A percentile compares a stretch with the other conserved stretches of the same genome.
These are phyloP conservation scores for Nephrocerus scutellatus DNA, from an alignment of 2,888 invertebrate genomes.

Conservation along the genomic window DNA sequence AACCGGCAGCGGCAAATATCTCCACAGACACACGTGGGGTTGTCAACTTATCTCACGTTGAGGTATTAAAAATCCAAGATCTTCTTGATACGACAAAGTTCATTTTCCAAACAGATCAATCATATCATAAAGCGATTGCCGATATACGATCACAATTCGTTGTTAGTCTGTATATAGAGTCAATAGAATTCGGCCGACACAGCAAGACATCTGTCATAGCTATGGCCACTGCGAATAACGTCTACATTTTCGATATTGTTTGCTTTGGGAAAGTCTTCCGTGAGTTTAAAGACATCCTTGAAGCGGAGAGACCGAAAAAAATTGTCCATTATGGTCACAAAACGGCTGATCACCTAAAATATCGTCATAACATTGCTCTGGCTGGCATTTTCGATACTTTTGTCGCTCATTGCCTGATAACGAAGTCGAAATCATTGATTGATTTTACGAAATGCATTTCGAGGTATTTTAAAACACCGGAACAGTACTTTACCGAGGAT, in stretches of 20 bases:
- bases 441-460: conserved; percentile 24
- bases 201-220: conserved; percentile 25
- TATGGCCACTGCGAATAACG: conserved; percentile 24
- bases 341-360: conserved; percentile 29
- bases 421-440: conserved; percentile 19
- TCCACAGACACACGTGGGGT: no score
- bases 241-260: conserved; percentile 33
- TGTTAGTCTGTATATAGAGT: conserved; percentile 28
- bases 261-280: conserved; percentile 28
- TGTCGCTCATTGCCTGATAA: conserved; percentile 28
- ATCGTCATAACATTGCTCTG: conserved; percentile 26
- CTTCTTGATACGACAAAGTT: conserved; percentile 19
- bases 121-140: conserved; percentile 32
- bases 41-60: no score
- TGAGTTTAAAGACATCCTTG: conserved; percentile 28
- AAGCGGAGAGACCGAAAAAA: conserved; percentile 28
- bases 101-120: conserved; percentile 31
- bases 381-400: conserved; percentile 32
- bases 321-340: conserved; percentile 28
- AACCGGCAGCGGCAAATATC: conserved; percentile 12
- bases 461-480: conserved; percentile 25
- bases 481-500: conserved; percentile 21
- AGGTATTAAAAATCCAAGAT: conserved; percentile 22
- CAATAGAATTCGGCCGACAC: conserved; percentile 28
- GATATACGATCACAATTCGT: conserved; percentile 27